Conservation (phyloP, 64 coral and sea anemone genomes). For the Actinia tenebrosa region DNA sequence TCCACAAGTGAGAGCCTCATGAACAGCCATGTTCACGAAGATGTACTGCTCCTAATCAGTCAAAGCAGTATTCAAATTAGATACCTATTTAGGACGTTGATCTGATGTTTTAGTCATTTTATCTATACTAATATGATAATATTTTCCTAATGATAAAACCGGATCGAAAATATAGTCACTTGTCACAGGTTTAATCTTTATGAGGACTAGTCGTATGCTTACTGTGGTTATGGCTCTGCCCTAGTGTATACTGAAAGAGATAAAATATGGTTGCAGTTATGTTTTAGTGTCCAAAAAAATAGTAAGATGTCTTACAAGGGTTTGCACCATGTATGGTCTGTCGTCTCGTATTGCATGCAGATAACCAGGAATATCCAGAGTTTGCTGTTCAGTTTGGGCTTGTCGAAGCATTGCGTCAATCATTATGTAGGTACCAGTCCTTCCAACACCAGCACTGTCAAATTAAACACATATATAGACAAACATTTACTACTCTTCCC, state of each 20-base stretch:
- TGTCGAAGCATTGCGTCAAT: conserved; percentile 68
- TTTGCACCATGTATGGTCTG: conserved; percentile 59
- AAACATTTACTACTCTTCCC: no score
- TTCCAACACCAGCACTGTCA: conserved; percentile 61
- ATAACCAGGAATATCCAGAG: conserved; percentile 49
- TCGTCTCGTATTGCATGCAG: conserved; percentile 56
- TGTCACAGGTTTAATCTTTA: no score
- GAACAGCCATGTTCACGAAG: conserved; percentile 56
- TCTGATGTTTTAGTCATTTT: background rate
- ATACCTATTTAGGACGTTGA: background rate
- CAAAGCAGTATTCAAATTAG: background rate
- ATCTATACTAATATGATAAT: no score
- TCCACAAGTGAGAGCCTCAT: conserved; percentile 74
- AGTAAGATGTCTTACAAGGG: conserved; percentile 19
- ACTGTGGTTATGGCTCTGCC: no score
- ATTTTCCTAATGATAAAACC: no score
- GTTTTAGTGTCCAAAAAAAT: no score
- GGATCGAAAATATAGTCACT: no score
- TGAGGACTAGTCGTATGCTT: no score
- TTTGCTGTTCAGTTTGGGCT: conserved; percentile 12
- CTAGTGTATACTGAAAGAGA: no score
- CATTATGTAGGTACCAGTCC: conserved; percentile 61
- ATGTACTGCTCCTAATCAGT: conserved; percentile 59
- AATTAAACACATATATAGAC: background rate
- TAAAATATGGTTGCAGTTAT: no score